phyloP scores from a whole-genome alignment of 2,888 invertebrate genomes.

The Iselma pallidipennis region DNA sequence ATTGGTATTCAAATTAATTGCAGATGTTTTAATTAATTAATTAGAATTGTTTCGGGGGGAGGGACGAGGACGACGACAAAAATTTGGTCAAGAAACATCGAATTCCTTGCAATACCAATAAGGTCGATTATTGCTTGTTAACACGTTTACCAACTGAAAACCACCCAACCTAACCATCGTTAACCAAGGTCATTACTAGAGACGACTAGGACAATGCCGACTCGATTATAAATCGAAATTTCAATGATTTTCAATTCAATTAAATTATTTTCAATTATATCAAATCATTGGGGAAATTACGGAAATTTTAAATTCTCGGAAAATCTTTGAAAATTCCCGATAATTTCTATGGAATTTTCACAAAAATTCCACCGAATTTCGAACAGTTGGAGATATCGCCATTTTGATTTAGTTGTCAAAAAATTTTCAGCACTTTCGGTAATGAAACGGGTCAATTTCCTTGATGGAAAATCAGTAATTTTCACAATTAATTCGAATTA shows the following conservation, averaged over 20 bases:
- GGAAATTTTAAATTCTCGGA: too few relatives aligned
- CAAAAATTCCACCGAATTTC: conserved; percentile 4
- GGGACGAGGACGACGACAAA: too few relatives aligned
- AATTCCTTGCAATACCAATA: conserved; percentile 24
- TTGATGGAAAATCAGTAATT: too few relatives aligned
- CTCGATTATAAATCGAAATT: conserved; percentile 39
- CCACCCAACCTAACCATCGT: conserved; percentile 54
- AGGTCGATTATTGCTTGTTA: conserved; percentile 40
- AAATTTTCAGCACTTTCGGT: background rate
- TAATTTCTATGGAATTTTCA: conserved; percentile 4
- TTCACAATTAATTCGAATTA: conserved; percentile 3
- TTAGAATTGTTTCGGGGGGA: too few relatives aligned
- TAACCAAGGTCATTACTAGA: conserved; percentile 55
- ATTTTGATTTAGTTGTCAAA: conserved; percentile 50
- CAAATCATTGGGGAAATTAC: too few relatives aligned
- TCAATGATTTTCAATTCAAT: too few relatives aligned
- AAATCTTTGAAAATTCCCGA: background rate
- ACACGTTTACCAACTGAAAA: conserved; percentile 38
- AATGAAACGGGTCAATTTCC: too few relatives aligned
- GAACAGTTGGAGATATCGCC: conserved; percentile 42
- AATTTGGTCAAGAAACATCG: too few relatives aligned
- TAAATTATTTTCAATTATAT: too few relatives aligned
- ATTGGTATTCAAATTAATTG: too few relatives aligned
- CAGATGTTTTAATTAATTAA: too few relatives aligned
- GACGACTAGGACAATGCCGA: conserved; percentile 54